Evolutionary conservation across 1,140 invertebrate species (phyloP).

Genomic region (Drosophila auraria): DNA sequence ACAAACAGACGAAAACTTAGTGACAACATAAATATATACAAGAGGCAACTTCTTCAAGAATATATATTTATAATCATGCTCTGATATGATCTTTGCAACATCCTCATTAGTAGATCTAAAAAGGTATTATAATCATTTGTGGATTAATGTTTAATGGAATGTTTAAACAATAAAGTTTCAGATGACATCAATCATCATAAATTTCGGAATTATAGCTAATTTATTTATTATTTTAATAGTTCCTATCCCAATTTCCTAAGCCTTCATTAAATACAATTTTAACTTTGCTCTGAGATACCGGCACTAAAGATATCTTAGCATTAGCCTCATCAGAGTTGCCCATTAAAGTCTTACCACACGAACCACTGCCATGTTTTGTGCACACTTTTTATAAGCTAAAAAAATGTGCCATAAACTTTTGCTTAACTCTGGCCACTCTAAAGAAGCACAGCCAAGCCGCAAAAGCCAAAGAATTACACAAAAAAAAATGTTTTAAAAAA

Average conservation of each 20-base stretch:
- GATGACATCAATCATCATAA: too few relatives aligned
- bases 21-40: too few relatives aligned
- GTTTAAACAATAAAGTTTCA: too few relatives aligned
- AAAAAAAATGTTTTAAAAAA: constrained; percentile 5
- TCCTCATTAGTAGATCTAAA: too few relatives aligned
- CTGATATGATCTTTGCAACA: too few relatives aligned
- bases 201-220: too few relatives aligned
- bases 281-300: not conserved
- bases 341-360: constrained; percentile 11
- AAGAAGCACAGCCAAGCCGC: constrained; percentile 60
- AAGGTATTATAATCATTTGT: too few relatives aligned
- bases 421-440: constrained; percentile 63
- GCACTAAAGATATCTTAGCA: not conserved
- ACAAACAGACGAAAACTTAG: too few relatives aligned
- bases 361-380: constrained; percentile 14
- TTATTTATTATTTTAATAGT: too few relatives aligned
- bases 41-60: too few relatives aligned
- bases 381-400: constrained; percentile 34
- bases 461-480: constrained; percentile 56
- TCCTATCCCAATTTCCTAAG: not conserved
- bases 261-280: not conserved
- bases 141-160: too few relatives aligned
- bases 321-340: not conserved
- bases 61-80: too few relatives aligned
- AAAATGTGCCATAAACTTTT: constrained; percentile 54